Evolutionary conservation across 2,113 vertebrate species (phyloP).

Genomic region (Corvus moneduloides): DNA sequence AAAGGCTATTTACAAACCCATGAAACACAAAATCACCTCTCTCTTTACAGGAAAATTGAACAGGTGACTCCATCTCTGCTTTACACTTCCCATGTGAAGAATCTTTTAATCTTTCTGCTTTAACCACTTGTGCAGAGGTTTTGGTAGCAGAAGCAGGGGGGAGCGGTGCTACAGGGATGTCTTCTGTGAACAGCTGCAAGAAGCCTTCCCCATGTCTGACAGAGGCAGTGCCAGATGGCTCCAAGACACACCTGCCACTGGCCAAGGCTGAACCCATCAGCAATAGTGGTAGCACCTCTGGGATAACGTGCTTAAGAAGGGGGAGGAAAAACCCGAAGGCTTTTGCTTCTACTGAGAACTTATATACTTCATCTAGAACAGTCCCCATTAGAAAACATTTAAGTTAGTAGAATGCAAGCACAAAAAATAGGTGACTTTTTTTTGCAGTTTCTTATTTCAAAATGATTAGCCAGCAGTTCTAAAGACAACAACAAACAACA

Average conservation of each 20-base stretch:
- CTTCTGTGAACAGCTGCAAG: not conserved
- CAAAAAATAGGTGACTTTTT: not conserved
- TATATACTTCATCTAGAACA: not conserved
- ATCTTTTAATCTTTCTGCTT: not conserved
- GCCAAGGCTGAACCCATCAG: not conserved
- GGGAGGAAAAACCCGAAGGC: fast-evolving
- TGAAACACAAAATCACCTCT: not conserved
- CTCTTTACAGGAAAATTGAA: not conserved
- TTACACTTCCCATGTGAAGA: not conserved
- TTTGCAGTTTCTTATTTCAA: not conserved
- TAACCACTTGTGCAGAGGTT: too few relatives aligned
- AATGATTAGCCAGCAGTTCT: not conserved
- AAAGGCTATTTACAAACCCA: not conserved
- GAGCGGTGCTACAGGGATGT: too few relatives aligned
- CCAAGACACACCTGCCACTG: fast-evolving
- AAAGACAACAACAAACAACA: not conserved
- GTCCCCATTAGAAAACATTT: not conserved
- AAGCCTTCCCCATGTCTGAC: not conserved
- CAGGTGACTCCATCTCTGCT: not conserved
- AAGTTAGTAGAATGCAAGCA: not conserved
- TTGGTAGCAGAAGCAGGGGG: too few relatives aligned
- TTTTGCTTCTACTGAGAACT: not conserved
- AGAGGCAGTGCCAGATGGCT: not conserved
- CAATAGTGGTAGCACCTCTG: fast-evolving
- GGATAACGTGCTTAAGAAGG: fast-evolving